phyloP scores from a whole-genome alignment of 2,797 vertebrate genomes.

The Cuculus canorus region DNA sequence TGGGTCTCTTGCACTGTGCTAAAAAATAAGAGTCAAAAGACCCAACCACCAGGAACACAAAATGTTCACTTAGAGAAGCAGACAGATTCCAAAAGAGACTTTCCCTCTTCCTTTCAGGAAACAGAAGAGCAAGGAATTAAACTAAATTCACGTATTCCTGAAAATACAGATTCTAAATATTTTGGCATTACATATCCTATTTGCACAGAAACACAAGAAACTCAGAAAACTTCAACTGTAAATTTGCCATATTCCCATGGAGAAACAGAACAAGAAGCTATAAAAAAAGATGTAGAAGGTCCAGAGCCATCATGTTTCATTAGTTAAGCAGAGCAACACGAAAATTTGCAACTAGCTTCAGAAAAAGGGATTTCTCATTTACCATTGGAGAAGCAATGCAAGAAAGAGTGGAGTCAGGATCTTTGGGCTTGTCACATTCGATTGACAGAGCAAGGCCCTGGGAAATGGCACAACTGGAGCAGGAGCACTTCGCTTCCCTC shows the following conservation, averaged over 20 bases:
- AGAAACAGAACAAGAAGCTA: not conserved
- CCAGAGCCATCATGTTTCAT: not conserved
- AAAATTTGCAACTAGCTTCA: not conserved
- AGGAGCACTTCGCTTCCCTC: not conserved
- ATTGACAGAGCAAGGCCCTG: not conserved
- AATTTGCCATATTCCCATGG: not conserved
- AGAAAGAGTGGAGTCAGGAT: not conserved
- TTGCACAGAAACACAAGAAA: not conserved
- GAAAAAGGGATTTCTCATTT: not conserved
- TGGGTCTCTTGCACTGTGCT: not conserved
- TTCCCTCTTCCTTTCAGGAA: not conserved
- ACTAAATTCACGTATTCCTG: not conserved
- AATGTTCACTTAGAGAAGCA: not conserved
- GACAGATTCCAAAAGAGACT: not conserved
- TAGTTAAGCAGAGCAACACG: not conserved
- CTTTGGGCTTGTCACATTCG: not conserved
- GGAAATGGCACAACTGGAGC: not conserved
- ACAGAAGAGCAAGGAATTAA: not conserved
- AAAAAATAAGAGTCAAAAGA: not conserved
- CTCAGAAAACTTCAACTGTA: not conserved
- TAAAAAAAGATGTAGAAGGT: not conserved
- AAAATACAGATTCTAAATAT: constrained; percentile 43
- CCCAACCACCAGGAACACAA: not conserved
- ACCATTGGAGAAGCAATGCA: not conserved
- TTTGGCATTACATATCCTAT: constrained; percentile 10